Percentiles rank a stretch among this genome's conserved stretches.
Evolutionary conservation across 2,797 vertebrate genomes (phyloP).

Genomic region (Myotis daubentonii): DNA sequence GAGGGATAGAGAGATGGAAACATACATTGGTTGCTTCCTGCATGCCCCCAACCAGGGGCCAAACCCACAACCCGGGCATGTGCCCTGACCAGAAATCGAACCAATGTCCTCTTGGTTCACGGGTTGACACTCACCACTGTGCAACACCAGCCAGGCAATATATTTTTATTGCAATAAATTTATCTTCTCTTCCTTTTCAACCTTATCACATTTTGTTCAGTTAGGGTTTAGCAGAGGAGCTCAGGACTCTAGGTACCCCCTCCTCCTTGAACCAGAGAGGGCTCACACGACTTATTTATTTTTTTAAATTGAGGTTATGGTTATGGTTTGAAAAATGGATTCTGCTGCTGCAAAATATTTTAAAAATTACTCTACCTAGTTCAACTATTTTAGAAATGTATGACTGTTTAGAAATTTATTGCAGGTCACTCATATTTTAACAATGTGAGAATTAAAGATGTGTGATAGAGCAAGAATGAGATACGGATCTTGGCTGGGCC

Average conservation of each 20-base stretch:
- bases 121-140: too few relatives aligned
- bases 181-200: neutral
- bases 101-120: too few relatives aligned
- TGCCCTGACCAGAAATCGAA: too few relatives aligned
- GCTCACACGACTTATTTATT: neutral
- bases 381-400: neutral
- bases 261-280: neutral
- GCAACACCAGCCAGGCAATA: too few relatives aligned
- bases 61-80: too few relatives aligned
- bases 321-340: constrained; percentile 16
- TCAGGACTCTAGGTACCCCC: neutral
- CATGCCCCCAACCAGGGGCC: too few relatives aligned
- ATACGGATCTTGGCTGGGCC: neutral
- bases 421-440: neutral
- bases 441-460: neutral
- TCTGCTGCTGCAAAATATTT: neutral
- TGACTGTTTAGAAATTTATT: neutral
- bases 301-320: neutral
- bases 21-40: too few relatives aligned
- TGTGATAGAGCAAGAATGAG: neutral
- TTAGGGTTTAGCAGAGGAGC: neutral
- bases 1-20: too few relatives aligned
- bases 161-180: neutral
- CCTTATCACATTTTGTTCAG: neutral
- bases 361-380: neutral